Evolutionary conservation across 2,888 invertebrate species (phyloP), one percentile per base, ranked within the genome.

Genomic region (Cephus spinipes): DNA sequence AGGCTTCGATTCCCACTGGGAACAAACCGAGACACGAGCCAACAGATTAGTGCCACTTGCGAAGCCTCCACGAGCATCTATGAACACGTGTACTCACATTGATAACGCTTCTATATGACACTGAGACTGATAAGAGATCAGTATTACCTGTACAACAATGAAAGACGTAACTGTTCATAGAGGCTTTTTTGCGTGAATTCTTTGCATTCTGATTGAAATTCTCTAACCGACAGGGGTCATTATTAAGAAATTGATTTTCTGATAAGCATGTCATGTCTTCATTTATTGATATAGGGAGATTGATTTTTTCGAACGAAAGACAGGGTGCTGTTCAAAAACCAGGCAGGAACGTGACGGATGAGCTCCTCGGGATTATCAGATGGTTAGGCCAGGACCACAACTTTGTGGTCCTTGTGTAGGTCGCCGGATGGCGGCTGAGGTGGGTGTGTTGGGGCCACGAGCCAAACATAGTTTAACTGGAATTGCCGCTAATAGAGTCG

Each of bases 391-490:
- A 83, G 83, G 76, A 83, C 88, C 88, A 77, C 87, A 86, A 82
- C 77, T 81, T 78, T 86, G 88, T 76, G 87, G 86, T 81, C 81
- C 79, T 82, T 84, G 79, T 78, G 83, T 79, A 78, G 79, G 78
- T 75, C 69, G 77, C 76, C 80, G 73, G 35, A 69, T 77, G 68
- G 77, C 76, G 34, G 73, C n/a, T 69, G 55, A 74, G 73, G 77
- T 79, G 76, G 79, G 79, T 79, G 79, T 68, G 79, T 71, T 79
- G 82, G 79, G 78, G 80, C 81, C 83, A 71, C 85, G 83, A 83
- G 81, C 79, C 85, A 86, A 87, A 86, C 86, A 86, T 80, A 83
- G 83, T 86, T 87, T 80, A 84, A 84, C 85, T 82, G 76, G 81
- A 83, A 84, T 84, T 81, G 83, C 79, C 80, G 81, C 78, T 86